Conservation (phyloP, 2,888 invertebrate genomes). For the Meganola albula region DNA sequence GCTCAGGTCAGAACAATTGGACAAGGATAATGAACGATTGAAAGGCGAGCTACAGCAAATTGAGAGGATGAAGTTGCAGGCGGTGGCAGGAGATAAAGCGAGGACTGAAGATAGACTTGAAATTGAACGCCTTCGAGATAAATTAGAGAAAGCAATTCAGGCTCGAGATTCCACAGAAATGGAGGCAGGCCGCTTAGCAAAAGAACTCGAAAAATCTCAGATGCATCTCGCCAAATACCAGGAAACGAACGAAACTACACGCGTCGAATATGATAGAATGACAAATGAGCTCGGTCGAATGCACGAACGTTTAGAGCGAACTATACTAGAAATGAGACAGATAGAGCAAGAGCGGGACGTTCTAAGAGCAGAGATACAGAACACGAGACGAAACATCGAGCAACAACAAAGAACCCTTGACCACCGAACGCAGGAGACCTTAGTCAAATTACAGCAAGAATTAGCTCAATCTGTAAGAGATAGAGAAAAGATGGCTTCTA, state of each 20-base stretch:
- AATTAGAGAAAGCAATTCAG: constrained; percentile 90
- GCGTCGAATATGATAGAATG: constrained; percentile 91
- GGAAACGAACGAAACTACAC: constrained; percentile 88
- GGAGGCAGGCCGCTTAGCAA: constrained; percentile 89
- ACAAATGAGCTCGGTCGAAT: constrained; percentile 88
- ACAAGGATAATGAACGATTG: constrained; percentile 76
- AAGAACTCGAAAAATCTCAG: constrained; percentile 91
- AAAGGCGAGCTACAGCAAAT: constrained; percentile 80
- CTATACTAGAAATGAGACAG: constrained; percentile 82
- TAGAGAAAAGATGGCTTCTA: constrained; percentile 86
- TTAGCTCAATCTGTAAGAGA: constrained; percentile 83
- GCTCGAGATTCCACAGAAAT: constrained; percentile 90
- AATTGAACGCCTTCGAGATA: constrained; percentile 89
- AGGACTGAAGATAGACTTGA: constrained; percentile 84
- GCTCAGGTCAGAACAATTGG: constrained; percentile 81
- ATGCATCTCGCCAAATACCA: constrained; percentile 89
- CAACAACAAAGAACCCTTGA: constrained; percentile 81
- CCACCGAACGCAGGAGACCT: constrained; percentile 84
- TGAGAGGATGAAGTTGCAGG: constrained; percentile 85
- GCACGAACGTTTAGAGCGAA: constrained; percentile 87
- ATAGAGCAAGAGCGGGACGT: constrained; percentile 86
- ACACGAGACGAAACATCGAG: constrained; percentile 79
- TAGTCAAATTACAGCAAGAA: constrained; percentile 85
- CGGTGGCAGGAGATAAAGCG: constrained; percentile 80
- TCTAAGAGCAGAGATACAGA: constrained; percentile 82